phyloP scores from a whole-genome alignment of 2,113 vertebrate species.

The Lophura nycthemera region DNA sequence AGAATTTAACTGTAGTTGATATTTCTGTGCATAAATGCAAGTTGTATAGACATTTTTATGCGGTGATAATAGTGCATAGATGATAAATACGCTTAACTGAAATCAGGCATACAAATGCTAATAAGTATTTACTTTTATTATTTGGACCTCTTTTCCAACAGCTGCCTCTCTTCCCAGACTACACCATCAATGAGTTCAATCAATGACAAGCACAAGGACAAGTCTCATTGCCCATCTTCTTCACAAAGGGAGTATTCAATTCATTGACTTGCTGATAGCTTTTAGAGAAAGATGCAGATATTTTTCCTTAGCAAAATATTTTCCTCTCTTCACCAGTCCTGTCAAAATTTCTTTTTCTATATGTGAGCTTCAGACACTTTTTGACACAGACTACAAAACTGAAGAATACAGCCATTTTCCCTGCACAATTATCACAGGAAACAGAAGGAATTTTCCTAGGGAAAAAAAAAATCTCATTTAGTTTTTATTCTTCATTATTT shows the following conservation, averaged over 20 bases:
- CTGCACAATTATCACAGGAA: neutral
- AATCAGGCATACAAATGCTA: neutral
- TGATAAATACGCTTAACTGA: neutral
- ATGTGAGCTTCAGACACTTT: neutral
- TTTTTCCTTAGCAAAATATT: neutral
- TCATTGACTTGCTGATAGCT: neutral
- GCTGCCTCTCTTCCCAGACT: neutral
- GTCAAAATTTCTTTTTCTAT: neutral
- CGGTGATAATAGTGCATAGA: neutral
- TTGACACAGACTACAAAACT: neutral
- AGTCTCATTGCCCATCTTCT: neutral
- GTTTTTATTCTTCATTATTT: neutral
- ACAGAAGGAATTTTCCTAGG: neutral
- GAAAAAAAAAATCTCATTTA: neutral
- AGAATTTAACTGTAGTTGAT: neutral
- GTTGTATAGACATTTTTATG: neutral
- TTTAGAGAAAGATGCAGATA: neutral
- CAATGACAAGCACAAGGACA: neutral
- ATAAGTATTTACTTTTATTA: neutral
- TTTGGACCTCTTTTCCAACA: neutral
- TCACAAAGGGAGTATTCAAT: neutral
- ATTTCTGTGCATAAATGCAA: neutral
- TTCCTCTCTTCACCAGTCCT: neutral
- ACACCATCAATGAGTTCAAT: neutral
- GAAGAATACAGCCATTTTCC: neutral